A percentile compares a stretch with the other conserved stretches of the same genome.
These are phyloP conservation scores for Drosophila austrosaltans DNA, from an alignment of 2,888 invertebrate genomes.

Conservation along the genomic window DNA sequence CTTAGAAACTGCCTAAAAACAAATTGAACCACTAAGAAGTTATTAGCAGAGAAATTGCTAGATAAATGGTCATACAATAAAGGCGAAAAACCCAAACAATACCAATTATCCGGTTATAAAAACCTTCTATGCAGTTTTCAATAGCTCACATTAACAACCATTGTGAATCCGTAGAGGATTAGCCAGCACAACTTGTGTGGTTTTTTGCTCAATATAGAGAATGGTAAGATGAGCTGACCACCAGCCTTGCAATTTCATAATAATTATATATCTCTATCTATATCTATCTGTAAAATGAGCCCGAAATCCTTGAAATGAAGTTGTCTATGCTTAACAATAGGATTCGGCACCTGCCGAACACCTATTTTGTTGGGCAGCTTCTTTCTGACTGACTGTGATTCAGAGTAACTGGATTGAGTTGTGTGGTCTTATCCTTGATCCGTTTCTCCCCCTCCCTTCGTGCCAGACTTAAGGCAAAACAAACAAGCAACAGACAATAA, in stretches of 20 bases:
- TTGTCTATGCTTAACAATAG: conserved; percentile 36
- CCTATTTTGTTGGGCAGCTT: conserved; percentile 3
- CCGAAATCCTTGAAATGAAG: conserved; percentile 59
- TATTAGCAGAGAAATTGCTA: conserved; percentile 27
- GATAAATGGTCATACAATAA: conserved; percentile 23
- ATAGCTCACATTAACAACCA: conserved; percentile 40
- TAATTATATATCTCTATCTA: conserved; percentile 61
- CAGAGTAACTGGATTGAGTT: conserved; percentile 36
- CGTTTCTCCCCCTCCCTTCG: conserved; percentile 7
- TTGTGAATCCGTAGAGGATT: conserved; percentile 30
- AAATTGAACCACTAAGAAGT: conserved; percentile 32
- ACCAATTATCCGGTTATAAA: conserved; percentile 32
- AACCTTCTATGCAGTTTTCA: conserved; percentile 23
- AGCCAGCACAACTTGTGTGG: conserved; percentile 46
- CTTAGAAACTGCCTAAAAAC: conserved; percentile 30
- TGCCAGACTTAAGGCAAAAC: conserved; percentile 58
- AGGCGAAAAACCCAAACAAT: background rate
- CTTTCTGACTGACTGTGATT: conserved; percentile 27
- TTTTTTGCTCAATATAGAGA: conserved; percentile 34
- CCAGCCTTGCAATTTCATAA: conserved; percentile 39
- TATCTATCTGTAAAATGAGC: conserved; percentile 71
- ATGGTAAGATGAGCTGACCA: conserved; percentile 37
- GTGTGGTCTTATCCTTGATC: conserved; percentile 49
- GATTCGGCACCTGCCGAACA: conserved; percentile 50
- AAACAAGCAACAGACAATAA: conserved; percentile 72